These are phyloP conservation scores for Turritopsis rubra DNA, from an alignment of 30 jellyfish, hydroid and myxozoan species.

Conservation along the genomic window DNA sequence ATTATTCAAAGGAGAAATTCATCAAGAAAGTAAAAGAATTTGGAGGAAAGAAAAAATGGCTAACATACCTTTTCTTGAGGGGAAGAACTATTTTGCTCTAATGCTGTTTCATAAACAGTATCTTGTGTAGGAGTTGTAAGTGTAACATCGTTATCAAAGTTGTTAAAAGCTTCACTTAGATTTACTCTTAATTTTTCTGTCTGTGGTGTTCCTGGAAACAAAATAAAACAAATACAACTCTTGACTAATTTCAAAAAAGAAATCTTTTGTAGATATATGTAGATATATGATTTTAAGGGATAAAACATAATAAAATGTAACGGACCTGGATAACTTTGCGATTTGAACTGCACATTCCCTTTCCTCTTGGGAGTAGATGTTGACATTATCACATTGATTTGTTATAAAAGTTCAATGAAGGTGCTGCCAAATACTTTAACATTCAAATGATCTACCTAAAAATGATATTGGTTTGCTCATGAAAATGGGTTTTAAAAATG, in stretches of 20 bases:
- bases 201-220: neutral
- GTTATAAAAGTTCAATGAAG: too few relatives aligned
- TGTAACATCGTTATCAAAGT: neutral
- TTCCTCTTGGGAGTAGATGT: neutral
- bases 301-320: too few relatives aligned
- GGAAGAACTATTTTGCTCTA: neutral
- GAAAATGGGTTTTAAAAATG: too few relatives aligned
- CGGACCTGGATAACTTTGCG: neutral
- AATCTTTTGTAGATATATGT: too few relatives aligned
- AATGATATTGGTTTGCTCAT: too few relatives aligned
- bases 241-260: too few relatives aligned
- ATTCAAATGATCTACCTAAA: too few relatives aligned
- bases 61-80: neutral
- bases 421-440: too few relatives aligned
- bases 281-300: too few relatives aligned
- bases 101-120: slow-evolving; percentile 1
- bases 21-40: neutral
- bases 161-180: neutral
- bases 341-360: neutral
- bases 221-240: too few relatives aligned
- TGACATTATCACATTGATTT: neutral
- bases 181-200: neutral
- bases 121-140: slow-evolving; percentile 1
- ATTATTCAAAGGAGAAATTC: neutral
- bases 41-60: neutral